Evolutionary conservation across 64 coral and sea anemone genomes (phyloP).

Genomic region (Montipora cactus): DNA sequence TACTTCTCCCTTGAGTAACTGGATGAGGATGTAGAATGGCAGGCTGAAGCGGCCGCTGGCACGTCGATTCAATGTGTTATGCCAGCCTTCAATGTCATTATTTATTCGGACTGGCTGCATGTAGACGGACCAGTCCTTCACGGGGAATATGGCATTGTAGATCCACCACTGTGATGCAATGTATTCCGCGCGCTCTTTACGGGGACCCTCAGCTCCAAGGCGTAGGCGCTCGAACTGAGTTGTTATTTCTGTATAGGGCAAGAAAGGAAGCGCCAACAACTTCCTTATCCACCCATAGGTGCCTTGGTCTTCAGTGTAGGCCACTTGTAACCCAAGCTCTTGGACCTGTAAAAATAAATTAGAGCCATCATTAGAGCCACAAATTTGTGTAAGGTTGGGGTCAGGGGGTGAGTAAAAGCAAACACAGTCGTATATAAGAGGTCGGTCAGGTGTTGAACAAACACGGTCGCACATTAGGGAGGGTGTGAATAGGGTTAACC

Average conservation of each 20-base stretch:
- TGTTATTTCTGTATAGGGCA: conserved; percentile 4
- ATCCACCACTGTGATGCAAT: conserved; percentile 7
- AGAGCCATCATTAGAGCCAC: neutral
- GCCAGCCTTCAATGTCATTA: conserved; percentile 11
- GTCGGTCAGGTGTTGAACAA: neutral
- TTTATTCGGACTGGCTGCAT: conserved; percentile 10
- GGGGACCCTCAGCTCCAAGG: neutral
- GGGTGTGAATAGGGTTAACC: no score
- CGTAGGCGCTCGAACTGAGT: neutral
- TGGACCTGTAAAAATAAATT: conserved; percentile 7
- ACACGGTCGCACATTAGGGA: neutral
- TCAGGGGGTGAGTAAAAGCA: neutral
- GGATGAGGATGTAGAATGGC: no score
- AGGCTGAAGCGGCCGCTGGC: no score
- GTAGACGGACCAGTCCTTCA: conserved; percentile 9
- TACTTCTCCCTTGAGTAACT: no score
- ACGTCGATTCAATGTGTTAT: no score
- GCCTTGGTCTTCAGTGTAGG: neutral
- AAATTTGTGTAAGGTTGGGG: neutral
- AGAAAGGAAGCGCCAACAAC: conserved; percentile 14
- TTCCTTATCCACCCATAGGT: neutral
- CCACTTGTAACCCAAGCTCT: neutral
- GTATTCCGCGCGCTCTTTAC: neutral
- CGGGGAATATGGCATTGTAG: neutral
- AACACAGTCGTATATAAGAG: neutral